Evolutionary conservation across 1,140 invertebrate genomes (phyloP).

Genomic region (Eciton burchellii): DNA sequence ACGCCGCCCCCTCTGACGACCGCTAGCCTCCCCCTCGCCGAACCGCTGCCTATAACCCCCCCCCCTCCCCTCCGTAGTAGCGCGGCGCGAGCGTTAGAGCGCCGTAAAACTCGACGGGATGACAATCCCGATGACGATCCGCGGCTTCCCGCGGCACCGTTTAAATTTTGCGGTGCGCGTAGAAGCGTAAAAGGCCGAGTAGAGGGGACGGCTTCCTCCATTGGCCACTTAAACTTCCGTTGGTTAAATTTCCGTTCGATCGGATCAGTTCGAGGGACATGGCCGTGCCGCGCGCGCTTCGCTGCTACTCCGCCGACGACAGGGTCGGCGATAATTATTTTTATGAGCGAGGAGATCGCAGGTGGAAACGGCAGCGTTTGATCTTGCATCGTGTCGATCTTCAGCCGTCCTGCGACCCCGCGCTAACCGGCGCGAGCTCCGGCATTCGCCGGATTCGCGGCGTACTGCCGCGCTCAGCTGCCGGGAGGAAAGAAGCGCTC

Average conservation of each 20-base stretch:
- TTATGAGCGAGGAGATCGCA: background rate
- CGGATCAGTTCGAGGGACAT: too few relatives aligned
- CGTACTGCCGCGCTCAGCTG: too few relatives aligned
- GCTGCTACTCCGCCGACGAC: background rate
- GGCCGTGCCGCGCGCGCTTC: too few relatives aligned
- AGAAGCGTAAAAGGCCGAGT: conserved; percentile 30
- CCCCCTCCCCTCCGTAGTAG: conserved; percentile 25
- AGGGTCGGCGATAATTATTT: conserved; percentile 11
- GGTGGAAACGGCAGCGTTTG: conserved; percentile 1
- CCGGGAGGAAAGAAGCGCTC: conserved; percentile 39
- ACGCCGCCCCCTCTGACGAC: conserved; percentile 40
- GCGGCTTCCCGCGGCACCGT: conserved; percentile 11
- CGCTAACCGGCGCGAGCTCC: conserved; percentile 4
- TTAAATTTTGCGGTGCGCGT: conserved; percentile 38
- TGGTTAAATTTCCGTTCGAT: too few relatives aligned
- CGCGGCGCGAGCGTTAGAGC: conserved; percentile 24
- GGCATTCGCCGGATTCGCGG: conserved; percentile 4
- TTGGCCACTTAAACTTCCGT: background rate
- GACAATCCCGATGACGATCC: conserved; percentile 54
- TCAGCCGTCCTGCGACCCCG: too few relatives aligned
- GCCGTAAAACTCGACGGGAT: conserved; percentile 55
- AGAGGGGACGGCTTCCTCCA: background rate
- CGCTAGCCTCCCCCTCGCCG: too few relatives aligned
- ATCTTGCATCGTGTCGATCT: background rate
- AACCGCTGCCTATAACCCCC: too few relatives aligned